Conservation (phyloP, 2,888 invertebrate genomes). For the Sphaerophoria taeniata region DNA sequence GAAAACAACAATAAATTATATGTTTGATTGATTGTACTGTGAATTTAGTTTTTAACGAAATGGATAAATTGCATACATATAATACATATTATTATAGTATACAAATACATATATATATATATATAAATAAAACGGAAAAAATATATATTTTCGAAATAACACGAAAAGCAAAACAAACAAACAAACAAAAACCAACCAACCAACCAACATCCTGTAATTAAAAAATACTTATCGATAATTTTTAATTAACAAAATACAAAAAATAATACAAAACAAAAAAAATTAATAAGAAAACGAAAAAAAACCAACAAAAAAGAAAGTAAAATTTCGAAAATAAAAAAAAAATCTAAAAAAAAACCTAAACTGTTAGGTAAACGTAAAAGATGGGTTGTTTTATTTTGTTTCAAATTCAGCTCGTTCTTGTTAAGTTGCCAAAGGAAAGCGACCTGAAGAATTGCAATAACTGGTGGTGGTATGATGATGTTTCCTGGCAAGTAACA, state of each 20-base stretch:
- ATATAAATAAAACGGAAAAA: conserved; percentile 35
- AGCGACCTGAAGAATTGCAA: too few species aligned
- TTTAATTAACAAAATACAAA: conserved; percentile 70
- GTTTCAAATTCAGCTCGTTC: neutral
- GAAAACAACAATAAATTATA: neutral
- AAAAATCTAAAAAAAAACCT: conserved; percentile 69
- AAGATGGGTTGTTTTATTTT: conserved; percentile 2
- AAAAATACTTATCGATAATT: conserved; percentile 73
- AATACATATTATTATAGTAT: conserved; percentile 48
- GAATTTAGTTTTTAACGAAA: conserved; percentile 61
- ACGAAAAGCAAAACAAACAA: conserved; percentile 70
- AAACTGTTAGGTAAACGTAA: conserved; percentile 72
- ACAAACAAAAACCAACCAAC: conserved; percentile 48
- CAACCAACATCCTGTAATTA: conserved; percentile 72
- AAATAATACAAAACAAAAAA: conserved; percentile 34
- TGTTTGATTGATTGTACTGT: conserved; percentile 66
- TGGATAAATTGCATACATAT: conserved; percentile 70
- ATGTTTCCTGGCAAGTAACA: too few species aligned
- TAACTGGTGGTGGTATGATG: too few species aligned
- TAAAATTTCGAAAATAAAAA: conserved; percentile 70
- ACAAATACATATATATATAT: conserved; percentile 60
- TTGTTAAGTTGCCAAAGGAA: too few species aligned
- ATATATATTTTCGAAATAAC: conserved; percentile 69
- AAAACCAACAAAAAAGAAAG: conserved; percentile 69
- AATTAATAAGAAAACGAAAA: conserved; percentile 43